These are phyloP conservation scores for Callipepla squamata DNA, from an alignment of 2,113 vertebrate species.

Conservation along the genomic window DNA sequence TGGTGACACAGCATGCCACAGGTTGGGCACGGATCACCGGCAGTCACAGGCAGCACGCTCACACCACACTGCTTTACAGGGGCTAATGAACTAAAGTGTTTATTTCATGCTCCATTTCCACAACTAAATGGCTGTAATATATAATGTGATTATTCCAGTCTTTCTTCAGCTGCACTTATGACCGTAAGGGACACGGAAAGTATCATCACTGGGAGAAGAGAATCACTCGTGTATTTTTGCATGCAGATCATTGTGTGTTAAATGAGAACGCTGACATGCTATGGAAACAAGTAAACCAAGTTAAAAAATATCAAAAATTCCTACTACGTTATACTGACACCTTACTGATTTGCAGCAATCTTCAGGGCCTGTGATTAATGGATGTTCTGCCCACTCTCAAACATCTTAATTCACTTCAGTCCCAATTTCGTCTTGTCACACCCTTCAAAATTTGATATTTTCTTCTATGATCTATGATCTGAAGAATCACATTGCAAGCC, in stretches of 20 bases:
- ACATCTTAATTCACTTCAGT: background rate
- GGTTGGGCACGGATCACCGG: background rate
- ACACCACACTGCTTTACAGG: background rate
- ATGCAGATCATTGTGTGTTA: background rate
- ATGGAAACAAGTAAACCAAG: background rate
- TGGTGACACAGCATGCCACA: background rate
- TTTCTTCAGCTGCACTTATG: background rate
- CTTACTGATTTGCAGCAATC: background rate
- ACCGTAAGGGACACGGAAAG: background rate
- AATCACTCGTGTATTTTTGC: conserved; percentile 1
- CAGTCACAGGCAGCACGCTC: conserved; percentile 28
- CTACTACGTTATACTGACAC: background rate
- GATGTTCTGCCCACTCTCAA: background rate
- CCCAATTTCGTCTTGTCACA: background rate
- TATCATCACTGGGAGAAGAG: background rate
- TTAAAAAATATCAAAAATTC: background rate
- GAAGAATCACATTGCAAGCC: background rate
- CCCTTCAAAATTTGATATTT: background rate
- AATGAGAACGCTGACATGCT: background rate
- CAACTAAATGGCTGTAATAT: conserved; percentile 59
- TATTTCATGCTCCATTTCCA: conserved; percentile 74
- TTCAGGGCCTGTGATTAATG: background rate
- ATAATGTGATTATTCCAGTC: conserved; percentile 61
- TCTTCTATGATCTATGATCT: background rate
- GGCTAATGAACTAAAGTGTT: conserved; percentile 69